phyloP scores from a whole-genome alignment of 2,888 invertebrate species.

The Meghimatium bilineatum region DNA sequence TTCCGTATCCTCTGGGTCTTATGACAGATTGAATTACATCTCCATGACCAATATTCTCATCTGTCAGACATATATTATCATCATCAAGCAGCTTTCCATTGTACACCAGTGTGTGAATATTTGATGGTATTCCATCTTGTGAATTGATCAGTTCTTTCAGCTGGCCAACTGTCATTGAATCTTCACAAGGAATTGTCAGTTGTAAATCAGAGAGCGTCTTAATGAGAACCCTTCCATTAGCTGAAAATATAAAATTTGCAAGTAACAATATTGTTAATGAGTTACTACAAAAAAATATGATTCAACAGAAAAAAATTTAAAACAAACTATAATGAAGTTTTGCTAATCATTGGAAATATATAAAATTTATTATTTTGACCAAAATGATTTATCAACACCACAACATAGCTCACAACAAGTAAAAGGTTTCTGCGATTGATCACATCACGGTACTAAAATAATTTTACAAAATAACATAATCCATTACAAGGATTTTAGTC shows the following conservation, averaged over 20 bases:
- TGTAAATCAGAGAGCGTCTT: constrained; percentile 27
- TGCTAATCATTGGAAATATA: too few species aligned
- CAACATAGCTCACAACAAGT: background rate
- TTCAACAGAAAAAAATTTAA: too few species aligned
- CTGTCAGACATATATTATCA: background rate
- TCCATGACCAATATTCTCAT: constrained; percentile 8
- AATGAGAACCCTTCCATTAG: background rate
- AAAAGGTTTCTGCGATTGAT: background rate
- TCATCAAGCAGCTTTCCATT: constrained; percentile 33
- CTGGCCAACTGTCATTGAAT: constrained; percentile 35
- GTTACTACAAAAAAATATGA: too few species aligned
- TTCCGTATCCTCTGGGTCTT: background rate
- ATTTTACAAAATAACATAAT: too few species aligned
- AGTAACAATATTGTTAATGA: too few species aligned
- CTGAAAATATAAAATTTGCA: background rate
- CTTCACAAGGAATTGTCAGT: constrained; percentile 1
- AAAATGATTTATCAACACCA: background rate
- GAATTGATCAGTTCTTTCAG: constrained; percentile 43
- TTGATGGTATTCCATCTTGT: constrained; percentile 31
- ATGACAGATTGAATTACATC: background rate
- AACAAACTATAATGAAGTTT: too few species aligned
- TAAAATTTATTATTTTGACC: too few species aligned
- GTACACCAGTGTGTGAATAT: constrained; percentile 32
- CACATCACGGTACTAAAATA: too few species aligned
- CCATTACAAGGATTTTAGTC: background rate